Percentiles rank a stretch among this genome's conserved stretches.
Conservation (phyloP, 2,888 invertebrate genomes). For the Lucinisca nassula region DNA sequence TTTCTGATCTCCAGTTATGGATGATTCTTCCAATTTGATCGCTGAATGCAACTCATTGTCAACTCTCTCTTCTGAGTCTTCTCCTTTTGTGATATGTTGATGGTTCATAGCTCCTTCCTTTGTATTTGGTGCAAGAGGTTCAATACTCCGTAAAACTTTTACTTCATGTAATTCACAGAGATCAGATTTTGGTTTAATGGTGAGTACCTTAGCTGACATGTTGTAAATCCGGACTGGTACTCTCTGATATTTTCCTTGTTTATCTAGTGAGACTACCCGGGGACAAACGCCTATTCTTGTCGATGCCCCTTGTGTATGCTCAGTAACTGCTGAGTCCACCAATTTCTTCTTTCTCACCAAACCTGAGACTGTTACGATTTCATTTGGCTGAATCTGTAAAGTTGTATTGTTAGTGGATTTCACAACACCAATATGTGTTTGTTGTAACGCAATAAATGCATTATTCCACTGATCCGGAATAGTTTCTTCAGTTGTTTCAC, state of each 20-base stretch:
- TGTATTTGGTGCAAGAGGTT: neutral
- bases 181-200: neutral
- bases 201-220: neutral
- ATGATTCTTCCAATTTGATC: neutral
- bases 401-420: neutral
- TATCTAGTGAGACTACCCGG: neutral
- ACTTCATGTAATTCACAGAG: slow-evolving; percentile 2
- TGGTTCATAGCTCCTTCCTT: neutral
- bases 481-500: neutral
- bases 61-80: neutral
- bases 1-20: neutral
- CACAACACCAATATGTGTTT: neutral
- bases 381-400: neutral
- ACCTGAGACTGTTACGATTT: neutral
- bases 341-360: neutral
- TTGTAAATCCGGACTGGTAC: neutral
- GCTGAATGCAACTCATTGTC: neutral
- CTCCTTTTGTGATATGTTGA: neutral
- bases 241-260: neutral
- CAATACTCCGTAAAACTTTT: neutral
- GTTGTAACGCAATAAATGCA: neutral
- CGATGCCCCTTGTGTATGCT: neutral
- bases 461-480: neutral
- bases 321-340: neutral
- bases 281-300: slow-evolving; percentile 3